Evolutionary conservation across 2,113 vertebrate genomes (phyloP).

Genomic region (Asarcornis scutulata): DNA sequence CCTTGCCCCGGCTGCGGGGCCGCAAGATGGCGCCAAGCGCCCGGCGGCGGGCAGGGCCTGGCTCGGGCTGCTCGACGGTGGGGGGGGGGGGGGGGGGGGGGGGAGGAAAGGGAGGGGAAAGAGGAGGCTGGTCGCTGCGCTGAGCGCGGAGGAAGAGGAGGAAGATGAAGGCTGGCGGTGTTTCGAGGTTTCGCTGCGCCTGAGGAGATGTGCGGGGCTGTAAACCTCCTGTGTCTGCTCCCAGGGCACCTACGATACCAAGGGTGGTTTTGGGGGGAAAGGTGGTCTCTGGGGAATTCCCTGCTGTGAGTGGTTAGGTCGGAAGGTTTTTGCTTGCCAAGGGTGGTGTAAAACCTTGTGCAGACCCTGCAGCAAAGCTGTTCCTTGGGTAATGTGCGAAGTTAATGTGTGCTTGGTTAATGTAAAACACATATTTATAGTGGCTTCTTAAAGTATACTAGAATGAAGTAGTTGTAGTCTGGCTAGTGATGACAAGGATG

Average conservation of each 20-base stretch:
- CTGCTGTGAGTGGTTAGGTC: neutral
- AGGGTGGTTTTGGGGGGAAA: neutral
- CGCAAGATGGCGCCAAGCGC: conserved; percentile 31
- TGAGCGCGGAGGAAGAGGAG: neutral
- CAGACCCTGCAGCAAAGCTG: neutral
- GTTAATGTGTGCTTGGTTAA: neutral
- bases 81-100: neutral
- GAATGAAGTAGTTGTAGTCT: neutral
- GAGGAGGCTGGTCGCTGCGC: fast-evolving
- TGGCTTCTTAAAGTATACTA: neutral
- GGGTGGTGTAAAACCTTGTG: neutral
- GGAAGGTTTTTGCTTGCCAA: neutral
- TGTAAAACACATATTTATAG: neutral
- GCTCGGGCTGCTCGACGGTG: neutral
- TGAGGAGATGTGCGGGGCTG: neutral
- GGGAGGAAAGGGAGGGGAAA: fast-evolving
- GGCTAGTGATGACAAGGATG: neutral
- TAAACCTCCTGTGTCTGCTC: neutral
- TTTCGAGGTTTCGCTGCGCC: neutral
- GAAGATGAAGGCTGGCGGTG: fast-evolving
- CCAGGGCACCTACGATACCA: neutral
- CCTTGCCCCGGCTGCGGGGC: too few relatives aligned
- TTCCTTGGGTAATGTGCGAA: neutral
- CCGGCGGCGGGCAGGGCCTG: neutral
- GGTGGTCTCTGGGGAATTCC: neutral